Percentiles rank a stretch among this genome's conserved stretches.
Conservation (phyloP, 2,113 vertebrate species). For the Entosphenus tridentatus region DNA sequence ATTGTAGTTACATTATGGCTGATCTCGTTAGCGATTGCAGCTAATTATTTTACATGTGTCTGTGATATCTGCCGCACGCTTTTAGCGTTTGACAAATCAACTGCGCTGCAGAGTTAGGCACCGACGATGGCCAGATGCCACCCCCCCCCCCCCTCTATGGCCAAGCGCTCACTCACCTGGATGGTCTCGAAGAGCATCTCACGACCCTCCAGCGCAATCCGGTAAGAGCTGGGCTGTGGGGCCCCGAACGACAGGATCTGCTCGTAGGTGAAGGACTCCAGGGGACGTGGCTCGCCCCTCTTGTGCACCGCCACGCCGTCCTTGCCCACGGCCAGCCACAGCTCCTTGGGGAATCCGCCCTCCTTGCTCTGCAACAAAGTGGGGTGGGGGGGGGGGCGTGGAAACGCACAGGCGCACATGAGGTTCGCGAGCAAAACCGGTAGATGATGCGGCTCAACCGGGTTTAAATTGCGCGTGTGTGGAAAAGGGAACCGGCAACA, state of each 20-base stretch:
- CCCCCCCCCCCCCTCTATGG: no score
- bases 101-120: not conserved
- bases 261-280: conserved; percentile 58
- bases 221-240: conserved; percentile 52
- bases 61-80: not conserved
- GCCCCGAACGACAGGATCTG: conserved; percentile 62
- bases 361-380: conserved; percentile 45
- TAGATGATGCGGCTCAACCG: not conserved
- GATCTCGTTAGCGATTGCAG: not conserved
- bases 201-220: conserved; percentile 67
- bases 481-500: not conserved
- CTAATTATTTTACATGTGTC: not conserved
- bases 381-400: not conserved
- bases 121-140: not conserved
- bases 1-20: not conserved
- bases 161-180: conserved; percentile 27
- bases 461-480: not conserved
- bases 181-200: conserved; percentile 76
- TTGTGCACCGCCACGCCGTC: conserved; percentile 61
- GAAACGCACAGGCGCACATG: not conserved
- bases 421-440: not conserved
- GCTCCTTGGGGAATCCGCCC: conserved; percentile 62
- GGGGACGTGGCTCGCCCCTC: conserved; percentile 41
- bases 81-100: not conserved
- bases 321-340: conserved; percentile 53